These are phyloP conservation scores for Pseudomyrmex sp. DNA, from an alignment of 1,140 invertebrate species.

Conservation along the genomic window DNA sequence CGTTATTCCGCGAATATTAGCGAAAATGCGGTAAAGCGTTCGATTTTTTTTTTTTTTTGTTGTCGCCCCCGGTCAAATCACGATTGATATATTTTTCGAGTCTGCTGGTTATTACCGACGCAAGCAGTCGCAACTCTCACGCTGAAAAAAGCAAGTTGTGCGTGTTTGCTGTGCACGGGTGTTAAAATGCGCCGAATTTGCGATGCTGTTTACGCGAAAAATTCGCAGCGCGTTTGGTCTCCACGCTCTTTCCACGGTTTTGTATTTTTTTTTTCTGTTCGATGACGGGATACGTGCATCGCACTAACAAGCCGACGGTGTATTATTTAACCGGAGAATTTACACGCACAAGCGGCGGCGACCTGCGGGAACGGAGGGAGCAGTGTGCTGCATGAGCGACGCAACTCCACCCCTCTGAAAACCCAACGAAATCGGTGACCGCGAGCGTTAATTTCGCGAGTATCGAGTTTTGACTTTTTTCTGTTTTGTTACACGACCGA, in stretches of 20 bases:
- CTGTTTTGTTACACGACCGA: conserved; percentile 3
- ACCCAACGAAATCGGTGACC: conserved; percentile 26
- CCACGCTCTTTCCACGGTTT: background rate
- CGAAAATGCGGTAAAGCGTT: background rate
- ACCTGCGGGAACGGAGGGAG: background rate
- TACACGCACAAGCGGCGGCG: conserved; percentile 18
- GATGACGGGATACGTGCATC: background rate
- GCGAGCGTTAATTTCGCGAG: conserved; percentile 50
- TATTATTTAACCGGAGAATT: conserved; percentile 49
- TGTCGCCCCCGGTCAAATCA: background rate
- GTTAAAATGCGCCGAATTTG: conserved; percentile 27
- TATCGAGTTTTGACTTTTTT: conserved; percentile 19
- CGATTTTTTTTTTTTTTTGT: conserved; percentile 49
- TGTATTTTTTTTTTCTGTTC: background rate
- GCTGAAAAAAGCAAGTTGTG: conserved; percentile 16
- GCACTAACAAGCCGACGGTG: conserved; percentile 40
- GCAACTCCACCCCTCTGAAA: background rate
- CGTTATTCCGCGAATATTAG: background rate
- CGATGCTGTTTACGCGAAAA: conserved; percentile 51
- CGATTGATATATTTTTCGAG: conserved; percentile 26
- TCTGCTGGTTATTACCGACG: conserved; percentile 35
- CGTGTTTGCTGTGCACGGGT: conserved; percentile 16
- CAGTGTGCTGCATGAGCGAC: background rate
- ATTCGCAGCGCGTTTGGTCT: conserved; percentile 18
- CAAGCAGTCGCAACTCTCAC: background rate